Conservation (phyloP, 2,113 vertebrate species). For the Zootoca vivipara region DNA sequence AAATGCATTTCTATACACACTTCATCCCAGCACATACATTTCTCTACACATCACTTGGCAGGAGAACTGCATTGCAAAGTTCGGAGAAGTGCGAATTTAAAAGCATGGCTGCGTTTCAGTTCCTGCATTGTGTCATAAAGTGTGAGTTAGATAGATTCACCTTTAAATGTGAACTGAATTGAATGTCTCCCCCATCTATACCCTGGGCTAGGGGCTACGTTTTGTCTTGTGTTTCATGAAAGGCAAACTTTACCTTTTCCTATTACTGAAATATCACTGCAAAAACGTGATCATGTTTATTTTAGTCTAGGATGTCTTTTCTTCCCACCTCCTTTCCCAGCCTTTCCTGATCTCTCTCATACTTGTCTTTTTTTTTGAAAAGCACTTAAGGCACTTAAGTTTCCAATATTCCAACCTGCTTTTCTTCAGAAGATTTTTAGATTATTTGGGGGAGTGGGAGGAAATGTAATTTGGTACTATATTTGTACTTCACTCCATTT, state of each 20-base stretch:
- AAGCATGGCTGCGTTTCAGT: too few species aligned
- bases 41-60: too few species aligned
- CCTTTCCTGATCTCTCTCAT: slow-evolving; percentile 6
- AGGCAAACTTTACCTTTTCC: slow-evolving; percentile 30
- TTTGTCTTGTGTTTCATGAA: slow-evolving; percentile 39
- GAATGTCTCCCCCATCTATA: too few species aligned
- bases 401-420: slow-evolving; percentile 10
- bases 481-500: slow-evolving; percentile 9
- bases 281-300: slow-evolving; percentile 4
- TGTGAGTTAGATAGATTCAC: too few species aligned
- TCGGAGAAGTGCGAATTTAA: too few species aligned
- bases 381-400: slow-evolving; percentile 38
- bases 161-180: too few species aligned
- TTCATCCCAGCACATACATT: too few species aligned
- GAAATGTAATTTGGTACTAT: slow-evolving; percentile 8
- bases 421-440: slow-evolving; percentile 20
- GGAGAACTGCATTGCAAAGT: too few species aligned
- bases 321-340: not conserved
- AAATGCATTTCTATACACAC: too few species aligned
- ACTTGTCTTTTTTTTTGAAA: slow-evolving; percentile 21
- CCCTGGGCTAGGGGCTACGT: not conserved
- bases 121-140: not conserved
- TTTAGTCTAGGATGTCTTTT: not conserved
- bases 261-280: slow-evolving; percentile 42
- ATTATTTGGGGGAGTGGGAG: slow-evolving; percentile 7